A percentile compares a stretch with the other conserved stretches of the same genome.
Conservation (phyloP, 2,888 invertebrate genomes). For the Temnothorax ravouxi region DNA sequence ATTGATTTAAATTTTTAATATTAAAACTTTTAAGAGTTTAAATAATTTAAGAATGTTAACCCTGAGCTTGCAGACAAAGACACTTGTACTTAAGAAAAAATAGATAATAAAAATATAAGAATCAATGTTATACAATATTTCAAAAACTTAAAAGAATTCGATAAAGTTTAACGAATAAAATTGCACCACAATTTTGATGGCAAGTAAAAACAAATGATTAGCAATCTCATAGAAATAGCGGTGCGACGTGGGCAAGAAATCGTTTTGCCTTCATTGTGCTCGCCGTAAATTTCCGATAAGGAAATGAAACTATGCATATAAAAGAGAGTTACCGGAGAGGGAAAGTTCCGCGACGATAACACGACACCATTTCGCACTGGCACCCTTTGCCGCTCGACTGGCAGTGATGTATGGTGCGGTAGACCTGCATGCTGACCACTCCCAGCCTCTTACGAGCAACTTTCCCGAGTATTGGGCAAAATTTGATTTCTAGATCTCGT, state of each 20-base stretch:
- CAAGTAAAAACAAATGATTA: slow-evolving; percentile 1
- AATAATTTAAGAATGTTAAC: neutral
- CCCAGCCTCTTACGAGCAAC: slow-evolving; percentile 52
- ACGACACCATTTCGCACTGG: slow-evolving; percentile 81
- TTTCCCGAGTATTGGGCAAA: slow-evolving; percentile 31
- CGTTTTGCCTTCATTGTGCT: slow-evolving; percentile 3
- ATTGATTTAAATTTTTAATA: neutral
- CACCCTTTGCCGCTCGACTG: slow-evolving; percentile 74
- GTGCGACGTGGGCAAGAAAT: neutral
- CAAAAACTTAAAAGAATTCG: neutral
- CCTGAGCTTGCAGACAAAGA: neutral
- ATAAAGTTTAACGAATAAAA: neutral
- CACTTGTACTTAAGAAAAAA: neutral
- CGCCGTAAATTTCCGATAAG: slow-evolving; percentile 83
- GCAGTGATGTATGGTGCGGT: slow-evolving; percentile 83
- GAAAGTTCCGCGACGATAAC: slow-evolving; percentile 77
- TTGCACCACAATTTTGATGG: neutral
- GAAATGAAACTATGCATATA: slow-evolving; percentile 86
- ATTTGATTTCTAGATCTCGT: slow-evolving; percentile 49
- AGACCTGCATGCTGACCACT: slow-evolving; percentile 74
- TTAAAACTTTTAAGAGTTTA: neutral
- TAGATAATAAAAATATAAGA: neutral
- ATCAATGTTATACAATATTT: neutral
- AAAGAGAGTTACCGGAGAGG: slow-evolving; percentile 79
- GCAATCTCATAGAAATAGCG: neutral